A percentile compares a stretch with the other conserved stretches of the same genome.
phyloP scores from a whole-genome alignment of 2,113 vertebrate genomes.

The Cisticola juncidis region DNA sequence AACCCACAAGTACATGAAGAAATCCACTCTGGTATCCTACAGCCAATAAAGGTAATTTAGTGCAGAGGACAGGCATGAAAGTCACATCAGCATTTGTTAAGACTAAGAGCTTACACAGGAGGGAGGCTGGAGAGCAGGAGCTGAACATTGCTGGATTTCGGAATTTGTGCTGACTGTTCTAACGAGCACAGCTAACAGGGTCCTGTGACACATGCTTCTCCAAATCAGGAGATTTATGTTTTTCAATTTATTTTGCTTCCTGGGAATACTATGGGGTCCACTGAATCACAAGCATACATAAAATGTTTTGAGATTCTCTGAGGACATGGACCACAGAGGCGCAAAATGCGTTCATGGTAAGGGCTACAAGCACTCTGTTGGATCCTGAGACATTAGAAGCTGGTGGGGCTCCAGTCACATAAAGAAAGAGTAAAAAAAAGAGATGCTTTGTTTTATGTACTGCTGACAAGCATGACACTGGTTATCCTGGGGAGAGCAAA shows the following conservation, averaged over 20 bases:
- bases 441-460: slow-evolving; percentile 1
- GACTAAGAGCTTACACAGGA: not conserved
- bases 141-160: fast-evolving
- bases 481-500: slow-evolving; percentile 3
- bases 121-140: not conserved
- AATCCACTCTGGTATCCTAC: not conserved
- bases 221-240: not conserved
- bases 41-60: not conserved
- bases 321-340: not conserved
- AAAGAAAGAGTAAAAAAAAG: not conserved
- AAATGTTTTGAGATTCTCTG: not conserved
- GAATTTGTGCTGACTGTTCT: not conserved
- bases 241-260: not conserved
- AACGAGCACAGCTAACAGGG: not conserved
- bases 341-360: not conserved
- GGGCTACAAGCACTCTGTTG: not conserved
- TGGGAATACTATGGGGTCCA: not conserved
- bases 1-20: not conserved
- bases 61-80: not conserved
- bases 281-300: not conserved
- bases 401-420: not conserved
- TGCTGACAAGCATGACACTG: slow-evolving; percentile 1
- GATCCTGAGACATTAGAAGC: not conserved
- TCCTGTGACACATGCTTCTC: not conserved
- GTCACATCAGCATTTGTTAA: not conserved